Conservation (phyloP, 1,140 invertebrate species). For the Diachasma alloeum region DNA sequence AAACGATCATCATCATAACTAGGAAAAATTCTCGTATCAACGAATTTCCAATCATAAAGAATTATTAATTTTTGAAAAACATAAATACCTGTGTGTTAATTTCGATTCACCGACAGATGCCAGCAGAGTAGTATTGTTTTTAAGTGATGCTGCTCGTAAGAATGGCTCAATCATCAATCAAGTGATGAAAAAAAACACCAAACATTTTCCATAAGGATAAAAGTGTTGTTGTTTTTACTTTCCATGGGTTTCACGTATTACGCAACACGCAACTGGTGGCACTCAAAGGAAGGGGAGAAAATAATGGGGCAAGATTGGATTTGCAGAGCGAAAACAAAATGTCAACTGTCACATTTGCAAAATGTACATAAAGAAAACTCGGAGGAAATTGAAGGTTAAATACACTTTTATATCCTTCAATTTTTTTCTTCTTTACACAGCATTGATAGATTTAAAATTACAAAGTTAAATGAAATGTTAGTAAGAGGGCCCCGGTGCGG, state of each 20-base stretch:
- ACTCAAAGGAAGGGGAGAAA: constrained; percentile 43
- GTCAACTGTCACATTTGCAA: constrained; percentile 18
- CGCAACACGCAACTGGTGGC: constrained; percentile 61
- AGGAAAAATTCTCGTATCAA: too few relatives aligned
- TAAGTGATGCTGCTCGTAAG: not conserved
- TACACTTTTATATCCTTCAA: too few relatives aligned
- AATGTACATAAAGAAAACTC: not conserved
- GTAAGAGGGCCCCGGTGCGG: constrained; percentile 35
- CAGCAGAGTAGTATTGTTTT: constrained; percentile 20
- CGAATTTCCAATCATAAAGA: too few relatives aligned
- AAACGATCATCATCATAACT: not conserved
- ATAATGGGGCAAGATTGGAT: not conserved
- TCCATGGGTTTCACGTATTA: constrained; percentile 38
- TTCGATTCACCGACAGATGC: constrained; percentile 31
- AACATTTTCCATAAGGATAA: not conserved
- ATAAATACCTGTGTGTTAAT: not conserved
- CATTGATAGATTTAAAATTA: too few relatives aligned
- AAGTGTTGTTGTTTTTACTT: not conserved
- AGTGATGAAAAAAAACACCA: not conserved
- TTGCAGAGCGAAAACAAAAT: not conserved
- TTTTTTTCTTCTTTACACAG: too few relatives aligned
- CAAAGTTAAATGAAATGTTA: not conserved
- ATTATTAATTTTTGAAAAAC: not conserved
- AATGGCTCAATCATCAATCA: not conserved
- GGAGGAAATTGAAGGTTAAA: not conserved